Evolutionary conservation across 2,797 vertebrate genomes (phyloP).

Genomic region (Phataginus tricuspis): DNA sequence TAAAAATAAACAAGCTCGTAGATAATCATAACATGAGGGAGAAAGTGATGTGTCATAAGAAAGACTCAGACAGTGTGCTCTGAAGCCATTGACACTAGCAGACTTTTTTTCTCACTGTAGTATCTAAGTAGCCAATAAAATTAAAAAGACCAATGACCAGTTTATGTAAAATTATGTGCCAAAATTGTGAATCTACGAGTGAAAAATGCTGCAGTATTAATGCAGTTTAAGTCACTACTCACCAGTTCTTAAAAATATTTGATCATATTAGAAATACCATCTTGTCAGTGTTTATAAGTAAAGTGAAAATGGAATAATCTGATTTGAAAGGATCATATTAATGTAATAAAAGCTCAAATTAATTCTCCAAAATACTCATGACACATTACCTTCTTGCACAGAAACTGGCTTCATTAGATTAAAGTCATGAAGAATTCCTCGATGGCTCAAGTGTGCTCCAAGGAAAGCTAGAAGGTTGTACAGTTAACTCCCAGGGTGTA

Average conservation of each 20-base stretch:
- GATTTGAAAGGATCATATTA: conserved; percentile 69
- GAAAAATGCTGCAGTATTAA: not conserved
- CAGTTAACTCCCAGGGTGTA: conserved; percentile 99
- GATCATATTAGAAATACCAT: conserved; percentile 26
- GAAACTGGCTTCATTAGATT: conserved; percentile 83
- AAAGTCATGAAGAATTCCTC: conserved; percentile 88
- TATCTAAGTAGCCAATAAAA: conserved; percentile 39
- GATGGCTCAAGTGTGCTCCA: conserved; percentile 99
- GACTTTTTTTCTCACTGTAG: not conserved
- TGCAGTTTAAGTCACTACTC: not conserved
- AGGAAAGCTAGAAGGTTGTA: conserved; percentile 99
- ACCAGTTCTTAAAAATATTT: conserved; percentile 10
- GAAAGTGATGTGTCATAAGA: conserved; percentile 80
- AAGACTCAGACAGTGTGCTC: conserved; percentile 3
- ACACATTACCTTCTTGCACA: conserved; percentile 86
- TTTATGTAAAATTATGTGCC: conserved; percentile 3
- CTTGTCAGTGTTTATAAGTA: conserved; percentile 74
- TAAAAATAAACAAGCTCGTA: conserved; percentile 65
- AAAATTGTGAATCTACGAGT: conserved; percentile 2
- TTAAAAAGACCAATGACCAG: not conserved
- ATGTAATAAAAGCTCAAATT: conserved; percentile 74
- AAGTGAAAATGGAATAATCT: conserved; percentile 78
- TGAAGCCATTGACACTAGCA: not conserved
- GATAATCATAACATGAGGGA: conserved; percentile 43
- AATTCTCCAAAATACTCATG: conserved; percentile 78